Evolutionary conservation across 2,113 vertebrate species (phyloP), one percentile per base, ranked within the genome.

Genomic region (Eulacestoma nigropectus): DNA sequence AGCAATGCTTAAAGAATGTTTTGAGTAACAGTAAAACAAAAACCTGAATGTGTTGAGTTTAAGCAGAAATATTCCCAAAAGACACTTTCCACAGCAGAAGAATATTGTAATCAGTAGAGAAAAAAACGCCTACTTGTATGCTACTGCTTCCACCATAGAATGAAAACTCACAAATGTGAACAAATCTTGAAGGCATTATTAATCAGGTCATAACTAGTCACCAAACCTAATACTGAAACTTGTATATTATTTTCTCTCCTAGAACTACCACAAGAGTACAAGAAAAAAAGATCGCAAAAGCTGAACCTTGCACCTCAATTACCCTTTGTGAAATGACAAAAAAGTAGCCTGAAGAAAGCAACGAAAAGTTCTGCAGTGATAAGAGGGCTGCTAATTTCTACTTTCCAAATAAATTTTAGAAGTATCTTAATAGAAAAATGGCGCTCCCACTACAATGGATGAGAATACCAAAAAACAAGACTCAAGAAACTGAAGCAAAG

Each of bases 1-100:
- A 90, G 63, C 47, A 96, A 86, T 12, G 39, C 75, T 91, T 95
- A 77, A 81, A 96, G 92, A 88, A 83, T 42, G 13, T 53, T 64
- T 23, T 41, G 37, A 91, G 90, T 84, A 55, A 95, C 49, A 91
- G 27, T 79, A 29, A 35, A 88, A 79, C 9, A 80, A 91, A 94
- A 77, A 46, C 13, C 32, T 78, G 35, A 59, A 67, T 77, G 37
- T 30, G 18, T 52, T 42, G 84, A 57, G 18, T 75, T 77, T 52
- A 89, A 87, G 55, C 14, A 80, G 82, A 91, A 77, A 33, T 70
- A 33, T 90, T 75, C 70, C 78, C 49, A 19, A 69, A 94, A 72
- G 62, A 57, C 29, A 50, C 23, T 65, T 82, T 72, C 35, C 57
- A 80, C 21, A 93, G 70, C 62, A 87, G 37, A 94, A 55, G 33